Base-by-base conservation (phyloP, 2,797 vertebrate genomes). In the Rhynchonycteris naso region DNA sequence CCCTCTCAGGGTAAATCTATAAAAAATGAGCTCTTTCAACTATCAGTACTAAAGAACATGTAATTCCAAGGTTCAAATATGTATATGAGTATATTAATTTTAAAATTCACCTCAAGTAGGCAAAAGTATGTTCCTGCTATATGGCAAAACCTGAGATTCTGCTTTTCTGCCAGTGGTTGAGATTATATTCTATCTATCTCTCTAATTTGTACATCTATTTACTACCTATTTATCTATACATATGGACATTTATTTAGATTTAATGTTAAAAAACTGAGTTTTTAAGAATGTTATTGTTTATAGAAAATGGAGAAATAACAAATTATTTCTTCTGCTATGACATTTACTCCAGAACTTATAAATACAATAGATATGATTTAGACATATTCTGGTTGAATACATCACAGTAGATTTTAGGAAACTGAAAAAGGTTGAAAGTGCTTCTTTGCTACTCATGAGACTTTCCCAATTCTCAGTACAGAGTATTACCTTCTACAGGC, bases 21-120 rank as follows among this genome's bases (percentile, higher is more conserved):
- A 33, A 88, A 95, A 63, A 30, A 79, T 83, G 4, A 88, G 26
- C 47, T 38, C 33, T 76, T 68, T 50, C 59, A 89, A 59, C 21
- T 83, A 58, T 86, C 69, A 90, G 28, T 86, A 38, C 69, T 52
- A 86, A 79, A 95, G 71, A 8, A 75, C 69, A 94, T 74, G 13
- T 66, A 85, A 83, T 75, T 82, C 5, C 21, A 68, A 93, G 13
- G 19, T n/a, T 78, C 50, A 94, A 75, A 91, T 75, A 75, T n/a
- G n/a, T n/a, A n/a, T 58, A 18, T 26, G 52, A n/a, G n/a, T 76
- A 72, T 65, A 54, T 72, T 78, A 59, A 59, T 87, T 90, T 90
- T 88, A 43, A 76, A 88, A 90, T 88, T 75, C 13, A 50, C 71
- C 38, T 75, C 50, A 92, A 93, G 52, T 4, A 65, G 19, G 66